Conservation (phyloP, 1,140 invertebrate genomes). For the Chrysoperla carnea region DNA sequence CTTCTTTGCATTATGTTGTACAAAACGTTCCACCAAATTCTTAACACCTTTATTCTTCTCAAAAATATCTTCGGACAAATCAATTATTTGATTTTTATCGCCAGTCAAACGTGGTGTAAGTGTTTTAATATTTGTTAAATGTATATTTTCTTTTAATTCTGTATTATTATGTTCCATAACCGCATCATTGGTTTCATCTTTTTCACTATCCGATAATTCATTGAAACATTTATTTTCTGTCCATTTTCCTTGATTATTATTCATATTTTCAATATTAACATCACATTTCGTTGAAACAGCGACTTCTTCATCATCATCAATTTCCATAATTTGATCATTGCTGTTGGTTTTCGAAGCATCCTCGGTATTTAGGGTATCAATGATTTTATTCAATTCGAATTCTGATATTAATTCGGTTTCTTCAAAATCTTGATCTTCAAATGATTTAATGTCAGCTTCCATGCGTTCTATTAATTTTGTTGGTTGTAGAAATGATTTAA, state of each 20-base stretch:
- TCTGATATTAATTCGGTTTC: background rate
- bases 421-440: background rate
- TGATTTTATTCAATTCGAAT: background rate
- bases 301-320: slow-evolving; percentile 1
- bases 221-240: background rate
- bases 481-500: background rate
- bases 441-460: background rate
- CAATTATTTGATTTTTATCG: too few species aligned
- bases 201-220: background rate
- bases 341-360: background rate
- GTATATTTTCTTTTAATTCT: background rate
- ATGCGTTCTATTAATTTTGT: background rate
- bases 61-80: too few species aligned
- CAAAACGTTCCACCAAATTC: too few species aligned
- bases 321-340: slow-evolving; percentile 1
- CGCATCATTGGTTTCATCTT: background rate
- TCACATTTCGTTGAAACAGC: background rate
- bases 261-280: slow-evolving; percentile 1
- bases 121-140: background rate
- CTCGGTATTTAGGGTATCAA: too few species aligned
- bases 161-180: background rate
- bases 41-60: too few species aligned
- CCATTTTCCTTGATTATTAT: slow-evolving; percentile 1
- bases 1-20: too few species aligned
- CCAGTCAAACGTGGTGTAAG: too few species aligned